Evolutionary conservation across 1,140 invertebrate genomes (phyloP), one percentile per base, ranked within the genome.

Genomic region (Thaumetopoea pityocampa): DNA sequence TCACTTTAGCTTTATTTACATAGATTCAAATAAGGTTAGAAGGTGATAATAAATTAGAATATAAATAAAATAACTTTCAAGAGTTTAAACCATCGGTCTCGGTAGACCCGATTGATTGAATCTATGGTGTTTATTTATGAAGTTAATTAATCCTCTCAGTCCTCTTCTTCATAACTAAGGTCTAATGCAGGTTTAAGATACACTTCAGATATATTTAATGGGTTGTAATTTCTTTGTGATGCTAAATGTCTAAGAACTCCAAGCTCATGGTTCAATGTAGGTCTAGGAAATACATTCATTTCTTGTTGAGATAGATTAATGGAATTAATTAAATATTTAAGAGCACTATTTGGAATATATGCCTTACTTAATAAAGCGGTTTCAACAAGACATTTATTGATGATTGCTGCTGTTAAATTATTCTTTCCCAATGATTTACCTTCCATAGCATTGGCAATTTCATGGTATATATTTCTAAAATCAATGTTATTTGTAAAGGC

Each of bases 401-500:
- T 18, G 10, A 77, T 23, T 17, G 54, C 8, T 30, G 40, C 37
- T 4, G 56, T 44, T 7, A 46, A 28, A 23, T 54, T 51, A 43
- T 80, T 59, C 27, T 67, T 42, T 22, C 33, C 26, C 10, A 80
- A 28, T 40, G 54, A 8, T 61, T 76, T 80, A 1, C 76, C 78
- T 57, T 82, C 78, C 28, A 80, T 57, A 6, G 76, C 73, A 64
- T 80, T 79, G n/a, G 73, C 73, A 30, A 82, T 26, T 20, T 58
- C 46, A 37, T 64, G 44, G 45, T 80, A 80, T 14, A 71, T 32
- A 24, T 61, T 60, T 44, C 43, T 60, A 35, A 80, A 77, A 60
- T 80, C 60, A 37, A 78, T 37, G 28, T 63, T 57, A 24, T 65
- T 62, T 35, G 71, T 67, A 17, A 34, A 55, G 8, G 40, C 16